Evolutionary conservation across 1,140 invertebrate species (phyloP).

Genomic region (Caerostris darwini): DNA sequence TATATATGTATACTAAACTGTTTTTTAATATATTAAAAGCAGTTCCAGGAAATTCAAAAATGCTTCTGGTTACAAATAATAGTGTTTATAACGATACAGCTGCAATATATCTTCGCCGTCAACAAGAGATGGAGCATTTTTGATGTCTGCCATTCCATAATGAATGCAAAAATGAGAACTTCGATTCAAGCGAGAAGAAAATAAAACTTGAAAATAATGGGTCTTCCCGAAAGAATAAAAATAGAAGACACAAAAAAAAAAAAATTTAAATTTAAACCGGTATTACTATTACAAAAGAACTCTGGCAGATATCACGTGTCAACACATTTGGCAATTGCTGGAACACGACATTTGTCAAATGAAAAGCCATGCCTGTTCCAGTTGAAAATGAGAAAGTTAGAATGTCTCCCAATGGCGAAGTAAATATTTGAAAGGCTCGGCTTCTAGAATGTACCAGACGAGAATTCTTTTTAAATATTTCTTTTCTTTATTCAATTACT

Average conservation of each 20-base stretch:
- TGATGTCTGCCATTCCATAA: neutral
- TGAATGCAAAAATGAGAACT: neutral
- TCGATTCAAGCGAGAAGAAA: neutral
- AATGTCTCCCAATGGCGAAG: neutral
- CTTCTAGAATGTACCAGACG: neutral
- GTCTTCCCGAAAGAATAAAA: neutral
- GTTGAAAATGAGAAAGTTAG: slow-evolving; percentile 31
- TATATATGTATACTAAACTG: too few species aligned
- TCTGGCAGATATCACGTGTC: neutral
- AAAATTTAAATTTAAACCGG: slow-evolving; percentile 12
- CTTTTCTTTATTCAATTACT: slow-evolving; percentile 36
- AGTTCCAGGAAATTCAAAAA: too few species aligned
- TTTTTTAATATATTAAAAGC: too few species aligned
- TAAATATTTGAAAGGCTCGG: slow-evolving; percentile 52
- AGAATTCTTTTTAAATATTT: slow-evolving; percentile 1
- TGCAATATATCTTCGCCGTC: slow-evolving; percentile 15
- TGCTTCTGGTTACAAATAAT: neutral
- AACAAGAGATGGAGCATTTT: neutral
- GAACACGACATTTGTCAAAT: slow-evolving; percentile 35
- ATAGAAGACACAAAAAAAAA: too few species aligned
- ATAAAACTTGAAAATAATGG: neutral
- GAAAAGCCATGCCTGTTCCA: neutral
- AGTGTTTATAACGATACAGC: neutral
- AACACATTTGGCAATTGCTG: slow-evolving; percentile 6
- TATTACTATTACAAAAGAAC: slow-evolving; percentile 47